Evolutionary conservation across 2,113 vertebrate species (phyloP).

Genomic region (Mesembrinibis cayennensis): DNA sequence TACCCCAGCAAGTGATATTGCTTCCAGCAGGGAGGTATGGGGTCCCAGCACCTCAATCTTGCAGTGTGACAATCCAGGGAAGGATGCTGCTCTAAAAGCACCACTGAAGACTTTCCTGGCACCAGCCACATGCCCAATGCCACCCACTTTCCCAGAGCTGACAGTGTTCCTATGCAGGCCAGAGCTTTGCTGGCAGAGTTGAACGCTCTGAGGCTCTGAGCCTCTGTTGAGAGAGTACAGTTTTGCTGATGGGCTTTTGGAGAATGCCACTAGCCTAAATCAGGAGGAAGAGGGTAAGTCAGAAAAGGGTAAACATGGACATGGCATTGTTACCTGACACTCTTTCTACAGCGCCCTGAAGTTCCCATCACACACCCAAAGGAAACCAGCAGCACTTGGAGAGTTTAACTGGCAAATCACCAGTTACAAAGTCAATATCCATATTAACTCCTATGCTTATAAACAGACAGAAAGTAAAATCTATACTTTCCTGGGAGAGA

Average conservation of each 20-base stretch:
- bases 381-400: not conserved
- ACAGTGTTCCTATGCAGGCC: not conserved
- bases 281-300: not conserved
- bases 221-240: not conserved
- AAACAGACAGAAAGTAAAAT: constrained; percentile 14
- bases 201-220: not conserved
- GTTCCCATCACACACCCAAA: not conserved
- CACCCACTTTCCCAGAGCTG: not conserved
- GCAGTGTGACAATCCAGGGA: not conserved
- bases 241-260: not conserved
- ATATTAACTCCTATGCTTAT: not conserved
- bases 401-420: not conserved
- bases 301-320: not conserved
- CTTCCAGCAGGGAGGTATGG: not conserved
- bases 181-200: not conserved
- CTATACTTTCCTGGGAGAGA: not conserved
- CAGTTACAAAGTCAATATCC: not conserved
- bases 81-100: not conserved
- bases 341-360: not conserved
- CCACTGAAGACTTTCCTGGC: not conserved
- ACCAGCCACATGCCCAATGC: not conserved
- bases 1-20: not conserved
- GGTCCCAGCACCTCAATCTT: not conserved
- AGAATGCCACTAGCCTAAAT: not conserved
- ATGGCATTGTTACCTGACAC: not conserved